Conservation (phyloP, 1,140 invertebrate species). For the Druon quercuslanigerum region DNA sequence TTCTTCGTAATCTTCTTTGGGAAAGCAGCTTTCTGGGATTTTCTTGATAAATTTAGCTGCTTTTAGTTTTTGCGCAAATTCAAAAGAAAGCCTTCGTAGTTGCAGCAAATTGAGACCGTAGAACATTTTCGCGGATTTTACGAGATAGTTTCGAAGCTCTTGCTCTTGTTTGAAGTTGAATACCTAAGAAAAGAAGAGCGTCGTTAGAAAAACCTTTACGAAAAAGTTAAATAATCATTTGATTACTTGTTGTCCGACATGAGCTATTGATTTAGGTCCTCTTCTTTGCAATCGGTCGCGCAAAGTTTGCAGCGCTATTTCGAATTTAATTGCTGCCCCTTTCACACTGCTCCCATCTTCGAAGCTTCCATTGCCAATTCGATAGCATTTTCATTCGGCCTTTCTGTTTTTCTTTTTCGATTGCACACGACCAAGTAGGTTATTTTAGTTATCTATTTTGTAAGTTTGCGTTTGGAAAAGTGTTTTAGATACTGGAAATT, state of each 20-base stretch:
- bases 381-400: not conserved
- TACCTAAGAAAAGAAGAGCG: not conserved
- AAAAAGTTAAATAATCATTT: not conserved
- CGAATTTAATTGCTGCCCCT: constrained; percentile 7
- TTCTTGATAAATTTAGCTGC: not conserved
- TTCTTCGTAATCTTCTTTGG: not conserved
- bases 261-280: not conserved
- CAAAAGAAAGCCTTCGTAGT: not conserved
- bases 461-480: too few species aligned
- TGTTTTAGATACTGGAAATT: too few species aligned
- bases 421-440: too few species aligned
- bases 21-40: not conserved
- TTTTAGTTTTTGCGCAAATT: not conserved
- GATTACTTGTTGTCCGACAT: not conserved
- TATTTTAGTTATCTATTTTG: too few species aligned
- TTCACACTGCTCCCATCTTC: not conserved
- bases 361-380: not conserved
- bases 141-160: not conserved
- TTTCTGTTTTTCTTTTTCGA: not conserved
- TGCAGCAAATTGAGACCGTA: not conserved
- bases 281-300: constrained; percentile 1
- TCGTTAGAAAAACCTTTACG: not conserved
- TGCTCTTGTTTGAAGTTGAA: not conserved
- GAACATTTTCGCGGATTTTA: not conserved
- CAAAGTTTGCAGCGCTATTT: constrained; percentile 1